Evolutionary conservation across 2,888 invertebrate species (phyloP), one percentile per base, ranked within the genome.

Genomic region (Ormyrus rosae): DNA sequence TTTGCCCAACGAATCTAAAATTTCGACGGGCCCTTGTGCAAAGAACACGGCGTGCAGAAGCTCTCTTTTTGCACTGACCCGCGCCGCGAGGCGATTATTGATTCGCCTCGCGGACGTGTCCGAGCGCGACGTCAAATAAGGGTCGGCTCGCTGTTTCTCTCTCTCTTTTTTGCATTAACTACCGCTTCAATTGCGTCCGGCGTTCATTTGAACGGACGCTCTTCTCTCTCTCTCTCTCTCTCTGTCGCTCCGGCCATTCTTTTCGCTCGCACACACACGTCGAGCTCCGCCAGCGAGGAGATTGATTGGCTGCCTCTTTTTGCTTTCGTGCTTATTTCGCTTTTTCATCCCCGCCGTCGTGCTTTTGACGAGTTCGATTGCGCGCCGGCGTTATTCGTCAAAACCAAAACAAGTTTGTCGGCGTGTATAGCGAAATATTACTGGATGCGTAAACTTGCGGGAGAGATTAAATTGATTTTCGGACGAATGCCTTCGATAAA

Each of bases 101-200:
- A 72, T 72, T 72, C 63, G 63, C 13, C 72, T 72, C 63, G 63
- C 72, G 55, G 45, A 61, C 72, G 63, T 55, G 63, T 64, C 55
- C 55, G 46, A 72, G 63, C 13, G 63, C 46, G 64, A 64, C 72
- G 63, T 72, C 72, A 53, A 72, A 64, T 72, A 72, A 72, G 55
- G 72, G 45, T 63, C 48, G 71, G 5, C 34, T 34, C 34, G 5
- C n/a, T 6, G 34, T 51, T 10, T 61, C 61, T 67, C 19, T 69
- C 55, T n/a, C 9, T 69, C 53, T 48, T 48, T 64, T 63, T 55
- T 58, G 58, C 70, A 58, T 56, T n/a, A 56, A 53, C 67, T 34
- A 53, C 48, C 56, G 48, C 51, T 13, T 9, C 56, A 46, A 56
- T 56, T 69, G 48, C 56, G 46, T 13, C 56, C 56, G 56, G 56